Base-by-base conservation (phyloP, 2,888 invertebrate genomes). In the Lasius platythorax region DNA sequence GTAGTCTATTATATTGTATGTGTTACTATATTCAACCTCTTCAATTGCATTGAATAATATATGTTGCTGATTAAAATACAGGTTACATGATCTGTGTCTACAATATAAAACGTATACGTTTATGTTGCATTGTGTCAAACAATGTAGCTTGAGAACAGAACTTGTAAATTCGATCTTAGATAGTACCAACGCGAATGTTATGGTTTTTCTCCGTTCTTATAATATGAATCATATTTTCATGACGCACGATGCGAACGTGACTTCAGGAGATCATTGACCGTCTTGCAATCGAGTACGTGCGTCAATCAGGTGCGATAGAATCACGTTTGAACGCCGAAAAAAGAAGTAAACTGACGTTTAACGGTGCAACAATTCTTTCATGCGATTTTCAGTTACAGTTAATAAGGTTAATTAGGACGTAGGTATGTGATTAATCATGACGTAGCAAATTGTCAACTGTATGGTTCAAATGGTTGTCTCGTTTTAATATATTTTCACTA, bases 191-290 rank as follows among this genome's bases (percentile, higher is more conserved):
- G 53, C n/a, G n/a, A 33, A 46, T 28, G 53, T n/a, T 43, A 28
- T n/a, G 66, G 50, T 74, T 82, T 67, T 30, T 43, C 63, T 30
- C 58, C 33, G 12, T 74, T 63, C 12, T 68, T 46, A 15, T 53
- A 37, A 68, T 18, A 28, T 63, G 83, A 78, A 78, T 83, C 83
- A 83, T 68, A 23, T 76, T 83, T 66, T 78, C 68, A 33, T 83
- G 83, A 83, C 70, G 83, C 70, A 61, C 15, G 37, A 23, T 50
- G 74, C 33, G 50, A 73, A 67, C 73, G 74, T 81, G 81, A 73
- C 46, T 61, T 33, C 18, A 43, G 56, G 4, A 68, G 74, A 84
- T 73, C 84, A 50, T 58, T 64, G 76, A 83, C 40, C 68, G 53
- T 81, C 53, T 74, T 66, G 72, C 46, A 72, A 50, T 84, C 37